Conservation (phyloP, 2,888 invertebrate species). For the Pristionchus maxplancki region DNA sequence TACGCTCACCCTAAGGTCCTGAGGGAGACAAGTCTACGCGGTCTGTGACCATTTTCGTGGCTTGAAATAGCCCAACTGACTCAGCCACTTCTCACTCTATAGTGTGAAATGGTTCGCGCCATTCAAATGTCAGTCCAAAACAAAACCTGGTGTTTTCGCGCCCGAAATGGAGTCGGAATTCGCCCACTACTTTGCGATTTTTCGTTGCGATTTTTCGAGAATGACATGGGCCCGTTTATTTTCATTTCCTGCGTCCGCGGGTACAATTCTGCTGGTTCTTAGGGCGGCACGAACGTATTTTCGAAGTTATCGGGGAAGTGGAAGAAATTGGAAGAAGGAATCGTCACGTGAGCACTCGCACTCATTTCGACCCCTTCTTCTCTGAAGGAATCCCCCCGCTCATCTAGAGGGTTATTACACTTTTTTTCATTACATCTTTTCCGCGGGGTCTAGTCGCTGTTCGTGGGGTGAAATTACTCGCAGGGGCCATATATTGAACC, state of each 20-base stretch:
- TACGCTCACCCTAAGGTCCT: too few species aligned
- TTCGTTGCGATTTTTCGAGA: background rate
- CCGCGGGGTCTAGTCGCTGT: background rate
- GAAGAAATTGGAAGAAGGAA: background rate
- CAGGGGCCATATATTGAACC: constrained; percentile 7
- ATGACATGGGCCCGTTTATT: background rate
- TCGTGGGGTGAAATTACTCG: constrained; percentile 12
- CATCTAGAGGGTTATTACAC: background rate
- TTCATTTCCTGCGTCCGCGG: background rate
- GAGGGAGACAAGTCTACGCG: too few species aligned
- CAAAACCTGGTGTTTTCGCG: background rate
- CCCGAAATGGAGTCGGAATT: background rate
- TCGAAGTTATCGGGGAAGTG: background rate
- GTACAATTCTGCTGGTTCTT: background rate
- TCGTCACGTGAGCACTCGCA: background rate
- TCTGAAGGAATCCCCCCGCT: background rate
- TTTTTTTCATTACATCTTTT: constrained; percentile 10
- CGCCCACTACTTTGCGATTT: background rate
- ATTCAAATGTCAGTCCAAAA: background rate
- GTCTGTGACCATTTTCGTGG: too few species aligned
- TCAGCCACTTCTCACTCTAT: too few species aligned
- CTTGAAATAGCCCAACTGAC: too few species aligned
- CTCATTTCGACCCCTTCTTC: background rate
- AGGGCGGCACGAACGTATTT: background rate
- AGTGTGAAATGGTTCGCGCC: too few species aligned